Percentiles rank a stretch among this genome's conserved stretches.
Evolutionary conservation across 1,140 invertebrate species (phyloP).

Genomic region (Bilobella aurantiaca): DNA sequence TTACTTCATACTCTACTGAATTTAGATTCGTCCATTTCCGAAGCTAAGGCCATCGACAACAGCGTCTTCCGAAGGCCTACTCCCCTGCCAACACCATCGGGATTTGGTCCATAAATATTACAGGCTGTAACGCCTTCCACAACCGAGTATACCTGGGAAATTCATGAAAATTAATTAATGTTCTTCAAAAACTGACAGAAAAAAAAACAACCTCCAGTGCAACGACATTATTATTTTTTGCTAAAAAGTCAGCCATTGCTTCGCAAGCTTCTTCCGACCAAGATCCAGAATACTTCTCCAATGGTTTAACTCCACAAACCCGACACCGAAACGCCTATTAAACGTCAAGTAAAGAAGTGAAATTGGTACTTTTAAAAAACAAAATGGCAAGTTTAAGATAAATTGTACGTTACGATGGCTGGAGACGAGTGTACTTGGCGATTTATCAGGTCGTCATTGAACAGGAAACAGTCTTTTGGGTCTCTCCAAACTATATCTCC

Average conservation of each 20-base stretch:
- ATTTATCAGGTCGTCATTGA: neutral
- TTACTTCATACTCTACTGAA: neutral
- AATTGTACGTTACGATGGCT: neutral
- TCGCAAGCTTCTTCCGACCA: slow-evolving; percentile 14
- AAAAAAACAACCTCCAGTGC: slow-evolving; percentile 22
- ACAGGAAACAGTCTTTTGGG: slow-evolving; percentile 14
- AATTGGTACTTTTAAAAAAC: neutral
- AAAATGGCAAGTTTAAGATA: neutral
- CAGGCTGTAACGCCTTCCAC: slow-evolving; percentile 58
- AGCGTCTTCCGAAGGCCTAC: slow-evolving; percentile 38
- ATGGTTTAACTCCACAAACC: slow-evolving; percentile 56
- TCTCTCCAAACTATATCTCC: slow-evolving; percentile 47
- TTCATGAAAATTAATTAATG: too few relatives aligned
- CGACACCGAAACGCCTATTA: slow-evolving; percentile 63
- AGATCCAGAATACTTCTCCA: slow-evolving; percentile 43
- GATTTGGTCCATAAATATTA: slow-evolving; percentile 43
- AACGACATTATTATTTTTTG: neutral
- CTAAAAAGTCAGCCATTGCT: neutral
- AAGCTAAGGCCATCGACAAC: slow-evolving; percentile 51
- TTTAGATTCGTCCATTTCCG: neutral
- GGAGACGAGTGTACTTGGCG: neutral
- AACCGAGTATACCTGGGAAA: too few relatives aligned
- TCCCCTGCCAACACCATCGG: neutral
- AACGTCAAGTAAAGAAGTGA: slow-evolving; percentile 41
- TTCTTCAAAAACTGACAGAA: too few relatives aligned